Conservation (phyloP, 2,888 invertebrate species). For the Aphodius sticticus region DNA sequence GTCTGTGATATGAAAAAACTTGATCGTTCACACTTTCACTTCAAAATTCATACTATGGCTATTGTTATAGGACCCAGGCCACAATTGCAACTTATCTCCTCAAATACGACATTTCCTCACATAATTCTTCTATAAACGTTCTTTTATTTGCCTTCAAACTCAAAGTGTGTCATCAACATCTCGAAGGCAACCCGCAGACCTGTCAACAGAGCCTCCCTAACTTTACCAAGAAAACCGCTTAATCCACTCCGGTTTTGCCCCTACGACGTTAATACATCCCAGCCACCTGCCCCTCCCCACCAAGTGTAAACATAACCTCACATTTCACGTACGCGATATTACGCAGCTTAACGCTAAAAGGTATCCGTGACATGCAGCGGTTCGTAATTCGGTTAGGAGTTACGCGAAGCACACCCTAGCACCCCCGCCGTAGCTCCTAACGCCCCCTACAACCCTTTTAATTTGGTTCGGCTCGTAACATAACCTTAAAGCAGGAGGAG, state of each 20-base stretch:
- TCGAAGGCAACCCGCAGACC: not conserved
- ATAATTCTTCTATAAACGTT: too few relatives aligned
- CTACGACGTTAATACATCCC: not conserved
- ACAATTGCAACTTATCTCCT: too few relatives aligned
- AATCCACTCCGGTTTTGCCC: not conserved
- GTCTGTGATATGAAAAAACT: too few relatives aligned
- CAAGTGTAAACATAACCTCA: not conserved
- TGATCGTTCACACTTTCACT: too few relatives aligned
- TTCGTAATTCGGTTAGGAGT: slow-evolving; percentile 4
- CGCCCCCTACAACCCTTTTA: too few relatives aligned
- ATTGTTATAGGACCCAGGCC: too few relatives aligned
- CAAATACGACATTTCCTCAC: too few relatives aligned
- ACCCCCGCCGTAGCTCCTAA: too few relatives aligned
- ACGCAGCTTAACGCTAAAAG: not conserved
- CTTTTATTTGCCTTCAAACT: not conserved
- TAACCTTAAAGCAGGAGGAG: too few relatives aligned
- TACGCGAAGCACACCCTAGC: not conserved
- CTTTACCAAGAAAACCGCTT: slow-evolving; percentile 4
- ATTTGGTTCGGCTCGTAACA: too few relatives aligned
- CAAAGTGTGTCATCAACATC: not conserved
- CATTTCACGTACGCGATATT: not conserved
- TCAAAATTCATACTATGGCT: too few relatives aligned
- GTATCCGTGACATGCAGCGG: slow-evolving; percentile 4
- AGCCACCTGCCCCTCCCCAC: not conserved
- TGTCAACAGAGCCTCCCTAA: not conserved